Base-by-base conservation (phyloP, 2,797 vertebrate species). In the Poeciliopsis presidionis region DNA sequence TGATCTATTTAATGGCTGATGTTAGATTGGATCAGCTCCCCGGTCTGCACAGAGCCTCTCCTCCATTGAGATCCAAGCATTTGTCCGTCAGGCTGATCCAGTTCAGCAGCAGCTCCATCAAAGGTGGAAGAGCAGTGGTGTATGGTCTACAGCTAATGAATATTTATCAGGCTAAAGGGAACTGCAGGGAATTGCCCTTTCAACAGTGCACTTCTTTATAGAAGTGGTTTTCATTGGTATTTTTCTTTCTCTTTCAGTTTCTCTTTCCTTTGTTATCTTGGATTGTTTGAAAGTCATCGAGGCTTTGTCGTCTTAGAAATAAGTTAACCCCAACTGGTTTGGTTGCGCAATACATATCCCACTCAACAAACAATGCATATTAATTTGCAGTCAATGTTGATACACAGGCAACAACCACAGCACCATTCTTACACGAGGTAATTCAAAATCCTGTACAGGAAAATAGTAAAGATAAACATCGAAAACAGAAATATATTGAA, bases 1-100 rank as follows among this genome's bases (percentile, higher is more conserved):
- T 72, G 85, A 88, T 72, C 77, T 67, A 67, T 67, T 67, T 67
- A 67, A 67, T 67, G 36, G 63, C 63, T 75, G 13, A 28, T 77
- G 74, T 33, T 87, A 43, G 33, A 55, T 43, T 80, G 59, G 47
- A 74, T 65, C 5, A 22, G 18, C 20, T 55, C 46, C 20, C 20
- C 25, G 18, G 14, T 8, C 43, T 30, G 73, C 18, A 16, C 53
- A 16, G 39, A 69, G 46, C 36, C 55, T 33, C n/a, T 63, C 28
- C 74, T 65, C 69, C 79, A 72, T 76, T 76, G 30, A 75, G 18
- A 33, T 41, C 43, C 25, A 25, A 61, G 33, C 25, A 41, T 61
- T 49, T 14, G 18, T 70, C 73, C 4, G 0, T 57, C 39, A 5
- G 7, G 41, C 30, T 63, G 73, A 76, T 63, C 43, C 55, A 41